Evolutionary conservation across 2,888 invertebrate species (phyloP), one percentile per base, ranked within the genome.

Genomic region (Mellilla xanthometata): DNA sequence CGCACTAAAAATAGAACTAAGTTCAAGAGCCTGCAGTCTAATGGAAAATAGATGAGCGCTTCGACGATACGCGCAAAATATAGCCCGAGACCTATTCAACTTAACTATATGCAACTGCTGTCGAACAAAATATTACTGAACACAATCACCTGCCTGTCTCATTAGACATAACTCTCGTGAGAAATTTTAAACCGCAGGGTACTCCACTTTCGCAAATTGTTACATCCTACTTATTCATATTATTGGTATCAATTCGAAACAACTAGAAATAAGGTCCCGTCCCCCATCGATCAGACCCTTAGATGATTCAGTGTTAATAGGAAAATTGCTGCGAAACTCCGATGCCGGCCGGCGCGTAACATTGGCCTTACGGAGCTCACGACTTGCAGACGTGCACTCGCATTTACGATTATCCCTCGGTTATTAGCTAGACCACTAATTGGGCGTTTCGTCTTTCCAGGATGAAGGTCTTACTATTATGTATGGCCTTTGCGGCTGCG

Each of bases 401-500:
- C 67, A 66, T 70, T 65, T 54, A 65, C 59, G 61, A 60, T 65
- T 64, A 68, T 67, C 55, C 54, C 51, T 52, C 46, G 54, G 52
- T 50, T 52, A 72, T 76, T 75, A 71, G 40, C 52, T 58, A 67
- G 64, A 77, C 73, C 72, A 71, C 78, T 85, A 78, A 83, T 74
- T 63, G 56, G 51, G 52, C 41, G 47, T 72, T 74, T 76, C 69
- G 62, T 70, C 63, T 76, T 88, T 89, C 53, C 90, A 93, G 92
- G 84, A 94, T 93, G 93, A 93, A 92, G 90, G 81, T 93, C 72
- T 84, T 93, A 75, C 65, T 93, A 68, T 70, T 93, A 73, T 89
- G 90, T 65, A 73, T 93, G 68, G 88, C 92, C 74, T 81, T 92
- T 64, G 88, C 90, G 72, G 90, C 78, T 72, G 91, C 75, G 72